Conservation (phyloP, 2,113 vertebrate genomes). For the Potamarius usumacintae region DNA sequence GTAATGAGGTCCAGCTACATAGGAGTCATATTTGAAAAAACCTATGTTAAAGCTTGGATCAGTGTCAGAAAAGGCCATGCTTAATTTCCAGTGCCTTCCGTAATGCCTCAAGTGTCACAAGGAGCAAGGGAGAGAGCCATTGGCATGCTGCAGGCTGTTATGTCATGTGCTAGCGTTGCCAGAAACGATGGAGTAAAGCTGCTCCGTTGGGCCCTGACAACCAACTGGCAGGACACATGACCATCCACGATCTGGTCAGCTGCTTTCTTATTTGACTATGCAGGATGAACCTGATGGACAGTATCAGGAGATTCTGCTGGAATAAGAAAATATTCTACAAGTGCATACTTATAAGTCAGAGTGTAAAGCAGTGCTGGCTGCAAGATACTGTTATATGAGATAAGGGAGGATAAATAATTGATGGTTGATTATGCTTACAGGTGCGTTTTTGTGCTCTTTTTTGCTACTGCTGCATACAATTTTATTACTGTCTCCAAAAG, state of each 20-base stretch:
- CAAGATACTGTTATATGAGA: neutral
- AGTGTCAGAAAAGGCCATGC: neutral
- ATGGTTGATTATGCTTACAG: neutral
- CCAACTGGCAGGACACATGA: neutral
- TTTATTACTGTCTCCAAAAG: neutral
- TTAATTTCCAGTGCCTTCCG: conserved; percentile 15
- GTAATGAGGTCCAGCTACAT: neutral
- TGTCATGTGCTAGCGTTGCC: conserved; percentile 23
- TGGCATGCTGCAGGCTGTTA: conserved; percentile 33
- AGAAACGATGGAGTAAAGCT: conserved; percentile 5
- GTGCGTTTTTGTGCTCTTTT: neutral
- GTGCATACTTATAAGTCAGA: neutral
- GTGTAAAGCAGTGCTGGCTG: neutral
- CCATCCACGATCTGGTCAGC: neutral
- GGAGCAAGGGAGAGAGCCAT: conserved; percentile 5
- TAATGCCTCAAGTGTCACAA: conserved; percentile 17
- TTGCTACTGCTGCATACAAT: neutral
- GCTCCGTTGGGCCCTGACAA: neutral
- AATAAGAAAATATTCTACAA: neutral
- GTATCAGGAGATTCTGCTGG: neutral
- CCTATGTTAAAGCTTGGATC: neutral
- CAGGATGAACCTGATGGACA: neutral
- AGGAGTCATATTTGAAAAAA: neutral
- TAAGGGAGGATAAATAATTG: neutral
- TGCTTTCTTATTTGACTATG: neutral